Base-by-base conservation (phyloP, 2,797 vertebrate species). In the Sebastes minor region DNA sequence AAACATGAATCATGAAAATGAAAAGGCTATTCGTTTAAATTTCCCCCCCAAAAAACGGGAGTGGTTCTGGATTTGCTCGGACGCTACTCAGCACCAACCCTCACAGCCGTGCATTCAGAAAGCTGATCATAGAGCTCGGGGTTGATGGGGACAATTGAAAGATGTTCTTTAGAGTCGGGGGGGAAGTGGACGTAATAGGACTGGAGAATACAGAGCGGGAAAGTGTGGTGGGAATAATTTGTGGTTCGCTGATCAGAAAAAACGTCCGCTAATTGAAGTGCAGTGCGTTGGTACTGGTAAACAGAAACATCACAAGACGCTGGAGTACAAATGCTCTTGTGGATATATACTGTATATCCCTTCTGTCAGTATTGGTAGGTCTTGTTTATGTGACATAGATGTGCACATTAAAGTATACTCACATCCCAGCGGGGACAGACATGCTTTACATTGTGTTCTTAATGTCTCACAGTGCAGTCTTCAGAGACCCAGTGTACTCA, bases 391-490 rank as follows among this genome's bases (percentile, higher is more conserved):
- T 85, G 90, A 94, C 90, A 91, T 89, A 87, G 85, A 94, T 92
- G 90, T 91, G 93, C 91, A 93, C 90, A 87, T 94, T 89, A 80
- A 92, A 93, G 90, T 91, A 92, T 89, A 91, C 86, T 91, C 86
- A 89, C 91, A 84, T 90, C 92, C 91, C 92, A 76, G 76, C 74
- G 81, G 92, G 89, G 92, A 93, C 90, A 89, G 83, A 93, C 92
- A 90, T 73, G 69, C 88, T 88, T 93, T 90, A 92, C 82, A 88
- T 92, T 91, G 91, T 93, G 90, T 92, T 92, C 78, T 88, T 91
- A 91, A 92, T 94, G 92, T 94, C 93, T 95, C 94, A 95, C 94
- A 95, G 94, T 95, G 94, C 93, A 94, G 94, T 94, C 93, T 93
- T 93, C 86, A 90, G 88, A 95, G 93, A 95, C 93, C 89, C 93